Base-by-base conservation (phyloP, 2,888 invertebrate genomes). In the Notodonta ziczac region DNA sequence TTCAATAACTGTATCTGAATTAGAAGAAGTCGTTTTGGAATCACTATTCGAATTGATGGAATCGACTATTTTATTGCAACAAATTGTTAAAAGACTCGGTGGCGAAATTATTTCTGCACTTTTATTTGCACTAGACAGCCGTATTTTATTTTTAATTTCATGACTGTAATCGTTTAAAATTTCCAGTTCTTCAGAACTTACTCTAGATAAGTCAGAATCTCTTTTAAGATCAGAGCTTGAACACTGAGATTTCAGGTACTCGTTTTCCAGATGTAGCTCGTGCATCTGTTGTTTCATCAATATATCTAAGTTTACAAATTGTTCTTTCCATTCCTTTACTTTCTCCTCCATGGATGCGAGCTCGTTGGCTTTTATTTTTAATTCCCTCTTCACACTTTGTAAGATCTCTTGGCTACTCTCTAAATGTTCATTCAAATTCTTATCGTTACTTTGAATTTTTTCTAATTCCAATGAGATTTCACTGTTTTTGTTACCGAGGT, bases 51-150 rank as follows among this genome's bases (percentile, higher is more conserved):
- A 76, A 53, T 87, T 78, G 58, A 90, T 79, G 44, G 62, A 61
- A 50, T 89, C 83, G 54, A 84, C 67, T 57, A 91, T 83, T 78
- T 69, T 89, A 62, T 87, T 84, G 66, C 84, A 89, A 66, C 89
- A 88, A 63, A 91, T 85, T 39, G 84, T 89, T 44, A 86, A 63
- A n/a, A 93, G 78, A 72, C 88, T 91, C 50, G 81, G 85, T 13
- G 90, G 89, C n/a, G 84, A 81, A 42, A 76, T 71, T 4, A 67
- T 65, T 62, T 80, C 78, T 35, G 51, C 40, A 53, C 63, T 58
- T 35, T 70, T 65, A 46, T 60, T 62, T 35, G 32, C 6, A 48
- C 60, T 42, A 62, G 40, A 50, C 10, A 56, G 39, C 51, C 52
- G 50, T 54, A 53, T 60, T 39, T 13, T 59, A 56, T 8, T 56